Conservation (phyloP, 1,140 invertebrate species). For the Tetranychus cinnabarinus region DNA sequence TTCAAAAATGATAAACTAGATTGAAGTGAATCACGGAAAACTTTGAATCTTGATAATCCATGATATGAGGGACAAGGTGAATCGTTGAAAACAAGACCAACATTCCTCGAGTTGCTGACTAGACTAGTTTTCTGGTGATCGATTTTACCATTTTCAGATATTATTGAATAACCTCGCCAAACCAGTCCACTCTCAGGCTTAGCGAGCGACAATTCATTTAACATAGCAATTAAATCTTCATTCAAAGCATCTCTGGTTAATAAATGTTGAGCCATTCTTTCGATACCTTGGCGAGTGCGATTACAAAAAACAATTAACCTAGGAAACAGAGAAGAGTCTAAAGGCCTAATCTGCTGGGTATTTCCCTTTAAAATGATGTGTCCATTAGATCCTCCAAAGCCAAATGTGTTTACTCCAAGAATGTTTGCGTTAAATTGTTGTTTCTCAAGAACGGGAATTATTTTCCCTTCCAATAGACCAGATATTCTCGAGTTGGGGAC, state of each 20-base stretch:
- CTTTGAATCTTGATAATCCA: neutral
- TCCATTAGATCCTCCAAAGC: conserved; percentile 7
- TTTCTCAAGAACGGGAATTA: conserved; percentile 32
- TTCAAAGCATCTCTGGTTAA: too few species aligned
- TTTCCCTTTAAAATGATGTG: conserved; percentile 31
- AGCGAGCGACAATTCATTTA: conserved; percentile 28
- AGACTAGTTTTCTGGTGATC: neutral
- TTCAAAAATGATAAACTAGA: too few species aligned
- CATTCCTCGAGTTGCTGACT: neutral
- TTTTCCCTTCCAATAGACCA: conserved; percentile 51
- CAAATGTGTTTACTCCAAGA: conserved; percentile 42
- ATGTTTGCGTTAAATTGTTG: conserved; percentile 18
- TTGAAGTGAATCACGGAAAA: too few species aligned
- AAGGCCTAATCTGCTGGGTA: conserved; percentile 21
- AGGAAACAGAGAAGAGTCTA: neutral
- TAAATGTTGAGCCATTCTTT: too few species aligned
- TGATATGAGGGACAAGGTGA: neutral
- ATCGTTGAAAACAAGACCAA: neutral
- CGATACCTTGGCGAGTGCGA: neutral
- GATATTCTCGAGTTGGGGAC: conserved; percentile 67
- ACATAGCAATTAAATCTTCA: neutral
- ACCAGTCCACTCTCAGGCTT: neutral
- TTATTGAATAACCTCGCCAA: conserved; percentile 3
- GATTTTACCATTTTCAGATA: neutral
- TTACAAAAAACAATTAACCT: neutral